Conservation (phyloP, 2,113 vertebrate genomes). For the Epinephelus lanceolatus region DNA sequence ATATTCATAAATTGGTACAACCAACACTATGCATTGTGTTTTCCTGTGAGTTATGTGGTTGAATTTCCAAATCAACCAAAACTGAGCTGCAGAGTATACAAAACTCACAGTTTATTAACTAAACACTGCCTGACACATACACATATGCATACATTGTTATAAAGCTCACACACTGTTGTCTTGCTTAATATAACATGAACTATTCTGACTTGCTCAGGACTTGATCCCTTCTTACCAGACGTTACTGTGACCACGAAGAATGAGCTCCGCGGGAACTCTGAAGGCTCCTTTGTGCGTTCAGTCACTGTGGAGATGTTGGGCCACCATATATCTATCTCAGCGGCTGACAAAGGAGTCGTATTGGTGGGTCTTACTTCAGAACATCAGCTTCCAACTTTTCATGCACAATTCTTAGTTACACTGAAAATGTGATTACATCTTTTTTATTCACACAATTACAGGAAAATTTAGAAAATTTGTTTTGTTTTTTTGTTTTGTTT, state of each 20-base stretch:
- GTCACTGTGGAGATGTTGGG: slow-evolving; percentile 22
- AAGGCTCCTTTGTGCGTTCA: slow-evolving; percentile 43
- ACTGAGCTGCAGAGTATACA: neutral
- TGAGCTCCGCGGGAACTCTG: slow-evolving; percentile 41
- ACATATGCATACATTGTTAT: neutral
- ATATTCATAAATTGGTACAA: neutral
- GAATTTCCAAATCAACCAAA: neutral
- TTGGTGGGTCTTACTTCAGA: slow-evolving; percentile 23
- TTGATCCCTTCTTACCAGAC: slow-evolving; percentile 19
- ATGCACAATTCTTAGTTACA: neutral
- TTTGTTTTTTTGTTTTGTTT: too few relatives aligned
- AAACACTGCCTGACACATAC: neutral
- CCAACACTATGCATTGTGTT: too few relatives aligned
- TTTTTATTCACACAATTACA: neutral
- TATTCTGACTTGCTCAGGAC: slow-evolving; percentile 11
- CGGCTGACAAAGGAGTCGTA: neutral
- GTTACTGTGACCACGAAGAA: slow-evolving; percentile 40
- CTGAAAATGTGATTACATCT: neutral
- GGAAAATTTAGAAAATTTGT: too few relatives aligned
- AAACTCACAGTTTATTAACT: neutral
- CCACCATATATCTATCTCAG: slow-evolving; percentile 12
- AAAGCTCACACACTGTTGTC: neutral
- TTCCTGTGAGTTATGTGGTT: neutral
- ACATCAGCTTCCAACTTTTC: neutral
- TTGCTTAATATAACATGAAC: neutral